Evolutionary conservation across 2,888 invertebrate species (phyloP).

Genomic region (Microdon myrmicae): DNA sequence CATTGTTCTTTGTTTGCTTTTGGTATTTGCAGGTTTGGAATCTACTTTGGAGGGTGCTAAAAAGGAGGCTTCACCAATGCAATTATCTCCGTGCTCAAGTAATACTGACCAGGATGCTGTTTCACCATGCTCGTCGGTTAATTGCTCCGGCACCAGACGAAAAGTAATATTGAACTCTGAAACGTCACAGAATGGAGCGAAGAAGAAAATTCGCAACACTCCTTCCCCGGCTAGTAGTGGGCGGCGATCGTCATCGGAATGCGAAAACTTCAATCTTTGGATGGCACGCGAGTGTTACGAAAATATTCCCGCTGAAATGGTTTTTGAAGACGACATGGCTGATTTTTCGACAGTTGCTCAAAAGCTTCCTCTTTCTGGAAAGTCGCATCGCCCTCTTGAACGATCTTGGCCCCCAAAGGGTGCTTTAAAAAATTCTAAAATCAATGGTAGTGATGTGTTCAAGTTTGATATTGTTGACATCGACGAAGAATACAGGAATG

Average conservation of each 20-base stretch:
- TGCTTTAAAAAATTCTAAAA: constrained; percentile 65
- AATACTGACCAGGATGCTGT: constrained; percentile 41
- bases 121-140: constrained; percentile 39
- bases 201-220: constrained; percentile 72
- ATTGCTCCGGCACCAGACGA: constrained; percentile 38
- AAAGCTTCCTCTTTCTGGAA: constrained; percentile 55
- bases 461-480: constrained; percentile 86
- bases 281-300: constrained; percentile 66
- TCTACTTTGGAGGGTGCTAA: no score
- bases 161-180: constrained; percentile 38
- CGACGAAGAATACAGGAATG: constrained; percentile 70
- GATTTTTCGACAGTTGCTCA: constrained; percentile 62
- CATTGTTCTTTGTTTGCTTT: not conserved
- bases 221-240: constrained; percentile 67
- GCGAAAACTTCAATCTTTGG: constrained; percentile 63
- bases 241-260: constrained; percentile 45
- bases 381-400: constrained; percentile 78
- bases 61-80: constrained; percentile 32
- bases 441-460: constrained; percentile 81
- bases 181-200: constrained; percentile 69
- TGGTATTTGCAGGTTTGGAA: constrained; percentile 5
- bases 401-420: constrained; percentile 78
- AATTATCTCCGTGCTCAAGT: constrained; percentile 38
- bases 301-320: constrained; percentile 64
- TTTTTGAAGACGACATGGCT: constrained; percentile 60